A percentile compares a stretch with the other conserved stretches of the same genome.
phyloP scores from a whole-genome alignment of 2,797 vertebrate genomes.

The Mus caroli region DNA sequence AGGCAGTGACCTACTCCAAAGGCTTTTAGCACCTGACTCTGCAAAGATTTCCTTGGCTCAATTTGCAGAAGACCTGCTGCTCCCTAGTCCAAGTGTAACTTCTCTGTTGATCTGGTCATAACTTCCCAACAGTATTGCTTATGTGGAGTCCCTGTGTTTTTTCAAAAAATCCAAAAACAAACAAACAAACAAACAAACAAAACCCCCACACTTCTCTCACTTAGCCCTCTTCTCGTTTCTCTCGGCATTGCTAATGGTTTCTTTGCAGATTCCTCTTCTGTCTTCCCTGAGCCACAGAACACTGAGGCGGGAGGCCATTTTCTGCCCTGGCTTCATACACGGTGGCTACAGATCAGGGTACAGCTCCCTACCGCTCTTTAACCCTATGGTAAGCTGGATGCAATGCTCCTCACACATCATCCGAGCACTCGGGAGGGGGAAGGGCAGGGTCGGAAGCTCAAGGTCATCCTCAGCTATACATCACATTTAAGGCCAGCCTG shows the following conservation, averaged over 20 bases:
- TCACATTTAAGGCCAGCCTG: neutral
- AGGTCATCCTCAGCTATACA: neutral
- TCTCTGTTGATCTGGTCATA: neutral
- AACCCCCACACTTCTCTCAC: neutral
- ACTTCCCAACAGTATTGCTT: neutral
- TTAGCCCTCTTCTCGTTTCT: accelerated
- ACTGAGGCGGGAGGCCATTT: neutral
- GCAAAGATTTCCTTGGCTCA: neutral
- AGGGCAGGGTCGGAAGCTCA: neutral
- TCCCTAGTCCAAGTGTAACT: neutral
- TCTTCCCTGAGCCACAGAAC: neutral
- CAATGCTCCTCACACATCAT: neutral
- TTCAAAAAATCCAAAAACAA: neutral
- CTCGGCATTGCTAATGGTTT: neutral
- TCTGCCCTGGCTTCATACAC: neutral
- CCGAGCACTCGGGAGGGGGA: neutral
- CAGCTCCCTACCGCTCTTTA: neutral
- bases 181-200: neutral
- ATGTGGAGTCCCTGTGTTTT: neutral
- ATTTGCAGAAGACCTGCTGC: neutral
- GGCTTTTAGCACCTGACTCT: neutral
- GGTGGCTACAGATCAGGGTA: neutral
- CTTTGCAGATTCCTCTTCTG: neutral
- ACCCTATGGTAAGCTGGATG: neutral
- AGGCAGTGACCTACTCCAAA: neutral